Conservation (phyloP, 2,113 vertebrate species). For the Epinephelus fuscoguttatus region DNA sequence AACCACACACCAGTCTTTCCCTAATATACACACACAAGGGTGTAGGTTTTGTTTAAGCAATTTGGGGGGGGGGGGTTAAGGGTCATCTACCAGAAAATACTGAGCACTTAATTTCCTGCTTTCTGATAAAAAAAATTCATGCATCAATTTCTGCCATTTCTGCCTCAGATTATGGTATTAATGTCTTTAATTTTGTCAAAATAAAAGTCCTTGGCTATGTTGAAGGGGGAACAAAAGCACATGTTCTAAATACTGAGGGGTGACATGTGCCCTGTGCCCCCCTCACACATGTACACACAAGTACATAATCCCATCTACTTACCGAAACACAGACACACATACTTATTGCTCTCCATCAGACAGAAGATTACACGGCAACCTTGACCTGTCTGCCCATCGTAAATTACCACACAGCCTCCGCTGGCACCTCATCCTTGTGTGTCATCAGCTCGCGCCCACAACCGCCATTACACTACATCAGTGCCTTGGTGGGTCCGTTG, state of each 20-base stretch:
- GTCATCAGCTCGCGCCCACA: slow-evolving; percentile 54
- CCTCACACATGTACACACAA: not conserved
- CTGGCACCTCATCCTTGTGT: slow-evolving; percentile 60
- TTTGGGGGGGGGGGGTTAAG: too few species aligned
- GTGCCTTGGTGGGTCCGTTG: slow-evolving; percentile 28
- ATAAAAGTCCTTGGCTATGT: too few species aligned
- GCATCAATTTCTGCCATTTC: too few species aligned
- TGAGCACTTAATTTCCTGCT: too few species aligned
- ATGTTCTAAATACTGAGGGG: too few species aligned
- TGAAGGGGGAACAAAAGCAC: too few species aligned
- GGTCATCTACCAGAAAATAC: too few species aligned
- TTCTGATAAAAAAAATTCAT: too few species aligned
- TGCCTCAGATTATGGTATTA: too few species aligned
- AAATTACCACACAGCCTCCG: slow-evolving; percentile 61
- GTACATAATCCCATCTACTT: slow-evolving; percentile 5
- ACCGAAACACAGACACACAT: slow-evolving; percentile 10
- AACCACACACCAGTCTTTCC: not conserved
- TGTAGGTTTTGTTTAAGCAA: too few species aligned
- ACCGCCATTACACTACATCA: slow-evolving; percentile 39
- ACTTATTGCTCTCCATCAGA: slow-evolving; percentile 53
- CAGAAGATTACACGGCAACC: slow-evolving; percentile 72
- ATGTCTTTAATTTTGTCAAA: too few species aligned
- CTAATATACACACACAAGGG: not conserved
- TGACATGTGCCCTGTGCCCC: too few species aligned
- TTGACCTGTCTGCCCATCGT: slow-evolving; percentile 72